Percentiles rank a stretch among this genome's conserved stretches.
These are phyloP conservation scores for Myoxocephalus aenaeus DNA, from an alignment of 2,797 vertebrate species.

Conservation along the genomic window DNA sequence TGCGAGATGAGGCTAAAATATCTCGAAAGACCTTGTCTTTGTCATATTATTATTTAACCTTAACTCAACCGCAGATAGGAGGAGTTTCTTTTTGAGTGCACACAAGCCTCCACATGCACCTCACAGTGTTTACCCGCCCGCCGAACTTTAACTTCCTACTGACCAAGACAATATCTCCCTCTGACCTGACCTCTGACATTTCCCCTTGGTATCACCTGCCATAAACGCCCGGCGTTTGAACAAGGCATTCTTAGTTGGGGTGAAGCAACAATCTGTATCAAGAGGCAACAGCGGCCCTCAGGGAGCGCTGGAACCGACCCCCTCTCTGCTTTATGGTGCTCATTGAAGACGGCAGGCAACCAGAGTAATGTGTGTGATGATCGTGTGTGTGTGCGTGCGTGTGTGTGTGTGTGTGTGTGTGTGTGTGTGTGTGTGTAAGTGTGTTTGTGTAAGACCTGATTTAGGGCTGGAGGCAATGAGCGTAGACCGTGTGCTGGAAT, in stretches of 20 bases:
- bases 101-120: conserved; percentile 46
- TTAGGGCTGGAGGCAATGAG: conserved; percentile 59
- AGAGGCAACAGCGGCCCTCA: conserved; percentile 49
- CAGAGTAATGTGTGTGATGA: conserved; percentile 36
- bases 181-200: conserved; percentile 69
- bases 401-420: conserved; percentile 21
- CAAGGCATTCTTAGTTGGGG: conserved; percentile 74
- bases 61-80: background rate
- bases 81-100: conserved; percentile 9
- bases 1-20: background rate
- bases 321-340: conserved; percentile 71
- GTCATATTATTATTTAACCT: background rate
- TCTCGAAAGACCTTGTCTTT: background rate
- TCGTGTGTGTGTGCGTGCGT: conserved; percentile 31
- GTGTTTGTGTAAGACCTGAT: conserved; percentile 38
- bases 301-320: conserved; percentile 55
- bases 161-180: conserved; percentile 54
- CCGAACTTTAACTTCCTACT: conserved; percentile 60
- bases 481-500: conserved; percentile 50
- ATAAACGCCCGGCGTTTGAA: conserved; percentile 74
- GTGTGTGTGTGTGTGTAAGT: conserved; percentile 6
- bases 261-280: conserved; percentile 69
- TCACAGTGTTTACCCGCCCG: conserved; percentile 52
- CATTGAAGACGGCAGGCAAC: conserved; percentile 57
- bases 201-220: conserved; percentile 75